A percentile compares a stretch with the other conserved stretches of the same genome.
Evolutionary conservation across 1,140 invertebrate species (phyloP).

Genomic region (Elymnias hypermnestra): DNA sequence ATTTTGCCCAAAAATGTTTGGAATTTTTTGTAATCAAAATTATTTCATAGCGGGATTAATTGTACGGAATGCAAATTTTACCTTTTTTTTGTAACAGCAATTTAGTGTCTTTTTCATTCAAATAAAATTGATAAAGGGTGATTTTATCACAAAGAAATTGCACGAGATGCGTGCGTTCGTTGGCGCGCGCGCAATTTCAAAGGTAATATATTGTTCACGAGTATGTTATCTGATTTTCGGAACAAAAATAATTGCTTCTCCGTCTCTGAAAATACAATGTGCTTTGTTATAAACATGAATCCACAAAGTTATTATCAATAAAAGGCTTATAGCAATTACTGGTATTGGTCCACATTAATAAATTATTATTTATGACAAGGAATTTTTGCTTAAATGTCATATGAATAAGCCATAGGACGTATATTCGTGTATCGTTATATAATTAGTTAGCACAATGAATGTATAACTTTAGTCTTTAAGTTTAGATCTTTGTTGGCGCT

Average conservation of each 20-base stretch:
- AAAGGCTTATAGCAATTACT: too few species aligned
- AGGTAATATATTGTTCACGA: conserved; percentile 20
- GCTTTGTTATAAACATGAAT: neutral
- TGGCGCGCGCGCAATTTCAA: conserved; percentile 8
- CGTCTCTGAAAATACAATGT: conserved; percentile 4
- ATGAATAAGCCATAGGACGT: too few species aligned
- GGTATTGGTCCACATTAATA: too few species aligned
- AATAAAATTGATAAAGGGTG: conserved; percentile 1
- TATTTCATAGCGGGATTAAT: conserved; percentile 1
- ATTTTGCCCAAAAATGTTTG: neutral
- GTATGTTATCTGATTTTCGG: conserved; percentile 12
- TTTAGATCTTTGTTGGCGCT: too few species aligned
- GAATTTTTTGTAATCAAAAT: neutral
- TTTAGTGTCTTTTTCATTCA: too few species aligned
- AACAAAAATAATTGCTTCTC: conserved; percentile 14
- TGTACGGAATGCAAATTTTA: neutral
- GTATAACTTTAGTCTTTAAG: too few species aligned
- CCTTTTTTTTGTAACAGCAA: too few species aligned
- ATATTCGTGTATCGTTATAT: too few species aligned
- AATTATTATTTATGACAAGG: too few species aligned
- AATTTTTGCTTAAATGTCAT: too few species aligned
- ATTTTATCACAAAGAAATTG: conserved; percentile 12
- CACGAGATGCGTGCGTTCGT: conserved; percentile 7
- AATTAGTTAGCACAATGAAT: too few species aligned
- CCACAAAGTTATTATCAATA: neutral